Base-by-base conservation (phyloP, 1,140 invertebrate species). In the Magallana angulata region DNA sequence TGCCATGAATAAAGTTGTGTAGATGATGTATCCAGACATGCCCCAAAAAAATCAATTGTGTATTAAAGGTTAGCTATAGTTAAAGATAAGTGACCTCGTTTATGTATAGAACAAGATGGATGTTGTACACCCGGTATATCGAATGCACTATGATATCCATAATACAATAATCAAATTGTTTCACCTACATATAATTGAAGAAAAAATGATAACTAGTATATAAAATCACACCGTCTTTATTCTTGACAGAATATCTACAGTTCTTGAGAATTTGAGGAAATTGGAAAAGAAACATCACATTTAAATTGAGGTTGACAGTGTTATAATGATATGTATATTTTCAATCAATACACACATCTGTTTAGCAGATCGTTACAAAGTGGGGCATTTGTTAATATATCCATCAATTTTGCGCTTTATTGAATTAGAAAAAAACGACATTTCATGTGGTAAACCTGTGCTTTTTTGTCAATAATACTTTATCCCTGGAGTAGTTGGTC, bases 331-430 rank as follows among this genome's bases (percentile, higher is more conserved):
- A n/a, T 62, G 9, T n/a, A 62, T 62, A 6, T 7, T 16, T 12
- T 62, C 60, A 62, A 62, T 62, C 12, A 62, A 14, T 62, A n/a
- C 60, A 60, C 24, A 24, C 68, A 76, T 48, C 68, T 76, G 68
- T 30, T 76, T 7, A 18, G 36, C 68, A 76, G 36, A 76, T 76
- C 68, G 68, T 76, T 76, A 76, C 68, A 76, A 57, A 83, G 12
- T 18, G 14, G 18, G 14, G n/a, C 18, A 8, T n/a, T 30, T 14
- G n/a, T 82, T 16, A 57, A 12, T 12, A 56, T 58, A 57, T 57
- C 48, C 11, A 12, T 14, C 16, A 60, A 60, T 84, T 62, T 84
- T 60, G 82, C 36, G 30, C 58, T 62, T 84, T 30, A 60, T 59
- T 82, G 85, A 59, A 86, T 48, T 68, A 85, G 68, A 30, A 76